Base-by-base conservation (phyloP, 2,888 invertebrate species). In the Gastracanthus pulcherrimus region DNA sequence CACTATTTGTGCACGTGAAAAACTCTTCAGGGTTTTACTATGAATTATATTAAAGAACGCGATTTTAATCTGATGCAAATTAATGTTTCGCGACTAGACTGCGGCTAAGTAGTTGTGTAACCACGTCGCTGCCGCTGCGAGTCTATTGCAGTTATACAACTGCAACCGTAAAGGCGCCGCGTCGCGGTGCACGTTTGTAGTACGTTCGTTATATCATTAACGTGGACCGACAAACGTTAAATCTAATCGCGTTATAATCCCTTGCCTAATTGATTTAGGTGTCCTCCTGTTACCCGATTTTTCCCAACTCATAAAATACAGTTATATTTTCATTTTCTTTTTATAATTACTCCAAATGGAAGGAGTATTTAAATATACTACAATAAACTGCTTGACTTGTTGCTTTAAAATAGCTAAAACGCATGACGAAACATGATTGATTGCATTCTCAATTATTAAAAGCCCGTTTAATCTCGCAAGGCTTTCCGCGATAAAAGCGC, bases 141-240 rank as follows among this genome's bases (percentile, higher is more conserved):
- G n/a, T n/a, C n/a, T n/a, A n/a, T 16, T 19, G 23, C 36, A 76
- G 67, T 76, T 70, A 71, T 34, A 71, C 51, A 79, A 58, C 66
- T 55, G 72, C 31, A 71, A 29, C 34, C n/a, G n/a, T 34, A 29
- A 26, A 5, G 16, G 29, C 58, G 3, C 29, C 16, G 0, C 55
- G 62, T 60, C 26, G n/a, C 0, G 51, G 19, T 19, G 9, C 51
- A 19, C 51, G 51, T n/a, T 45, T n/a, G 45, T 51, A 51, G 9
- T 19, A 19, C 51, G 51, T n/a, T 45, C 45, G 45, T 51, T 51
- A 51, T 51, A 23, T 51, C 51, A 51, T 23, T 51, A 3, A 19
- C 19, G 7, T n/a, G 6, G 26, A 23, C 26, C 16, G 9, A 13
- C 4, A 29, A 67, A n/a, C n/a, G n/a, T n/a, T n/a, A n/a, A n/a